These are phyloP conservation scores for Macrotus californicus DNA, from an alignment of 2,113 vertebrate genomes.

Conservation along the genomic window DNA sequence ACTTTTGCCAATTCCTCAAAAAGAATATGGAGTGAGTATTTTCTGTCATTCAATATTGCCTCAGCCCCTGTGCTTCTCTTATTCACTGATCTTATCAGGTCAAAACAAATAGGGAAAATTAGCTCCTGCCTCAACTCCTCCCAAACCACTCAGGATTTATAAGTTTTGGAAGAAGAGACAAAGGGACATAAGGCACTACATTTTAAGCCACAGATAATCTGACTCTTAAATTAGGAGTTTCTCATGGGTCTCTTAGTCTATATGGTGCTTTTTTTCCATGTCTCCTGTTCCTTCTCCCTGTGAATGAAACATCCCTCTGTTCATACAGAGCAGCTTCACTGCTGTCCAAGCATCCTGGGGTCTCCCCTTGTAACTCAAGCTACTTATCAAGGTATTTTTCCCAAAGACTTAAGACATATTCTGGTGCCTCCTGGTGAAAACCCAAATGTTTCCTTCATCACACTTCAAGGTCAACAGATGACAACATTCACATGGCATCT, in stretches of 20 bases:
- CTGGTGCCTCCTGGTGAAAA: accelerated
- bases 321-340: neutral
- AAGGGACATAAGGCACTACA: neutral
- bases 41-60: neutral
- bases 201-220: neutral
- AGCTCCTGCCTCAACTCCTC: neutral
- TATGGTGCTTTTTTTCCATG: accelerated
- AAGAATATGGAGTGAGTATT: neutral
- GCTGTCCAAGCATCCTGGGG: neutral
- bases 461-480: neutral
- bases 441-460: neutral
- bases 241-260: neutral
- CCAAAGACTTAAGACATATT: neutral
- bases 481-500: neutral
- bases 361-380: neutral
- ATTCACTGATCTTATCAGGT: neutral
- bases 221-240: neutral
- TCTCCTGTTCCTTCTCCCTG: neutral
- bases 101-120: neutral
- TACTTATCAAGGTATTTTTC: neutral
- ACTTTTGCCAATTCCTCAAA: neutral
- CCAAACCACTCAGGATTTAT: neutral
- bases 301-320: neutral
- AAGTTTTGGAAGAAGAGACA: neutral
- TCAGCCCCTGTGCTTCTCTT: neutral